These are phyloP conservation scores for Chironomus riparius DNA, from an alignment of 2,888 invertebrate genomes.

Conservation along the genomic window DNA sequence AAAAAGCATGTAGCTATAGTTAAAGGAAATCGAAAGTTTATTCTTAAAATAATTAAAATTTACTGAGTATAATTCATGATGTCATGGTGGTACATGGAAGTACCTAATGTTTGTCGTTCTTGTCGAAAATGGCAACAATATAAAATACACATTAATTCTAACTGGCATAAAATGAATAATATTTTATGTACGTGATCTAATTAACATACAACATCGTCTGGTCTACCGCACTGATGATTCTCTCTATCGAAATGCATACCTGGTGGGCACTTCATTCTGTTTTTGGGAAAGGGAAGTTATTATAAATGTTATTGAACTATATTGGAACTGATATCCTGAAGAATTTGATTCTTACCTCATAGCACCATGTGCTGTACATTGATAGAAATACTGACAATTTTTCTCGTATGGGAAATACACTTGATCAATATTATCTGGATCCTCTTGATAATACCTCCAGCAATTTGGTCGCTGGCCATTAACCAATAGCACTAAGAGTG, in stretches of 20 bases:
- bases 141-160: background rate
- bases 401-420: conserved; percentile 16
- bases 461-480: background rate
- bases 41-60: too few species aligned
- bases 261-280: conserved; percentile 14
- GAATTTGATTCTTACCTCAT: background rate
- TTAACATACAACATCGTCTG: conserved; percentile 12
- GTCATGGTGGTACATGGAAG: background rate
- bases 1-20: too few species aligned
- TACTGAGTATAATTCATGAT: background rate
- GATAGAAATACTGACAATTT: conserved; percentile 15
- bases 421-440: conserved; percentile 11
- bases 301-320: too few species aligned
- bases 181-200: background rate
- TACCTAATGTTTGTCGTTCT: too few species aligned
- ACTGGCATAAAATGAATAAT: background rate
- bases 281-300: too few species aligned
- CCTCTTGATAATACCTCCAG: background rate
- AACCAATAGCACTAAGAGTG: background rate
- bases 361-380: conserved; percentile 13
- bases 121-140: background rate
- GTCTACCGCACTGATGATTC: conserved; percentile 9
- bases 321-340: too few species aligned
- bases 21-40: too few species aligned
- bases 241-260: conserved; percentile 6